Conservation (phyloP, 2,113 vertebrate genomes). For the Octodon degus region DNA sequence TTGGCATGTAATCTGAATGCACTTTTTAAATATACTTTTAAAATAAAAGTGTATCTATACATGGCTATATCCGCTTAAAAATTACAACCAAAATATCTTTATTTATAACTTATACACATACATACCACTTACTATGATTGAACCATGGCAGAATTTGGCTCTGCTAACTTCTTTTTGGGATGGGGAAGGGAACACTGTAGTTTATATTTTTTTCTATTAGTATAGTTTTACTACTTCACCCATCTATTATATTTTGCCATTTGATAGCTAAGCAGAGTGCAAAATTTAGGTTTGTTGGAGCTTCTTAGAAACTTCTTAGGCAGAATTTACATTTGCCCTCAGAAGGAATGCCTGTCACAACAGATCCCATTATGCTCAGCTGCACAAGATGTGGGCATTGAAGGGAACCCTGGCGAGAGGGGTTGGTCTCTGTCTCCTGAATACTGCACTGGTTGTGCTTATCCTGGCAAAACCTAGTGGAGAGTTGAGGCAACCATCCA, state of each 20-base stretch:
- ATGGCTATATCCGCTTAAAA: conserved; percentile 24
- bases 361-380: conserved; percentile 56
- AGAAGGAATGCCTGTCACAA: conserved; percentile 58
- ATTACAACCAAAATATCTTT: background rate
- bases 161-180: background rate
- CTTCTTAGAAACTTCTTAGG: conserved; percentile 43
- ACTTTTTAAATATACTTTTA: conserved; percentile 57
- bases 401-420: conserved; percentile 74
- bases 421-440: conserved; percentile 71
- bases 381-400: conserved; percentile 67
- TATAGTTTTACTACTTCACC: conserved; percentile 57
- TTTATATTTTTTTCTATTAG: background rate
- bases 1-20: conserved; percentile 45
- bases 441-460: conserved; percentile 75
- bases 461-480: conserved; percentile 79
- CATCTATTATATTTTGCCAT: background rate
- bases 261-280: conserved; percentile 37
- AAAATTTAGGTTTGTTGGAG: conserved; percentile 46
- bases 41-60: conserved; percentile 18
- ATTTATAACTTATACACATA: conserved; percentile 9
- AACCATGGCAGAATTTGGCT: conserved; percentile 55
- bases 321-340: conserved; percentile 54
- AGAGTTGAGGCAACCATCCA: conserved; percentile 78
- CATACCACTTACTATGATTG: background rate
- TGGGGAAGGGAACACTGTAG: background rate